phyloP scores from a whole-genome alignment of 1,140 invertebrate genomes.

The Drosophila kikkawai region DNA sequence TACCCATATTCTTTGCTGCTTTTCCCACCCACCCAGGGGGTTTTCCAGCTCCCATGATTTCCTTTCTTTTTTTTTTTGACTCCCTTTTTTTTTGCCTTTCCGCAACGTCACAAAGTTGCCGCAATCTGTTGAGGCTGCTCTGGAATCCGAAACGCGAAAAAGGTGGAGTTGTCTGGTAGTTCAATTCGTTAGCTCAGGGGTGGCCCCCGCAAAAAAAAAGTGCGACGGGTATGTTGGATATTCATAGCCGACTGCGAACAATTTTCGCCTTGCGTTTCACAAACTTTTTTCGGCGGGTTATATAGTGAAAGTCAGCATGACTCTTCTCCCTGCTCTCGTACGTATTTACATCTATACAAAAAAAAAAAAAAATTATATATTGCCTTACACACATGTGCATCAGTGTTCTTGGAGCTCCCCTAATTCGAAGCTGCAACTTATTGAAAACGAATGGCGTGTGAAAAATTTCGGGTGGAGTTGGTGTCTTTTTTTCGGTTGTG shows the following conservation, averaged over 20 bases:
- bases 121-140: conserved; percentile 70
- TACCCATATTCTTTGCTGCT: conserved; percentile 53
- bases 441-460: conserved; percentile 81
- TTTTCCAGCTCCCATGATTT: conserved; percentile 41
- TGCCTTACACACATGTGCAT: conserved; percentile 24
- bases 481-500: conserved; percentile 10
- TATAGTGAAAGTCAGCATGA: conserved; percentile 71
- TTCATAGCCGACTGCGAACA: conserved; percentile 61
- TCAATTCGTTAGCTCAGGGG: conserved; percentile 73
- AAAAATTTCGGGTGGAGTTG: conserved; percentile 46
- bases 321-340: conserved; percentile 34
- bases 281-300: conserved; percentile 57
- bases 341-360: conserved; percentile 41
- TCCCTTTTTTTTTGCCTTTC: conserved; percentile 29
- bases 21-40: conserved; percentile 31
- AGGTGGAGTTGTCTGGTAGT: conserved; percentile 78
- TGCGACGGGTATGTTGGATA: conserved; percentile 9
- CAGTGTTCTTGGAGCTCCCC: conserved; percentile 49
- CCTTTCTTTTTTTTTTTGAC: conserved; percentile 13
- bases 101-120: conserved; percentile 59
- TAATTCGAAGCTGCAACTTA: conserved; percentile 71
- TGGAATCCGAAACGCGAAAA: conserved; percentile 64
- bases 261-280: conserved; percentile 72
- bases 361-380: conserved; percentile 24
- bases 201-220: not conserved